Evolutionary conservation across 1,140 invertebrate species (phyloP).

Genomic region (Cotesia chilonis): DNA sequence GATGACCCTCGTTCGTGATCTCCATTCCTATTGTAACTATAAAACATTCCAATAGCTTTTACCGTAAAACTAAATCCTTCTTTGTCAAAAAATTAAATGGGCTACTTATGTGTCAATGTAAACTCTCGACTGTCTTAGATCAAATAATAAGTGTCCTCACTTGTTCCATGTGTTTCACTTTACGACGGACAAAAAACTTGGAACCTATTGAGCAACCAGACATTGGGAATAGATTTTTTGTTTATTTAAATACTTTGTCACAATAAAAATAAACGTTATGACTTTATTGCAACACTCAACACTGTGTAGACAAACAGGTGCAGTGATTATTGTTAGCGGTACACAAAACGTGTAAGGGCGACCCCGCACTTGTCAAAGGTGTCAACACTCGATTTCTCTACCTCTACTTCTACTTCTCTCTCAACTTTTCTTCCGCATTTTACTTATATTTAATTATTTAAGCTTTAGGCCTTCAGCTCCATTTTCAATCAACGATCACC

Average conservation of each 20-base stretch:
- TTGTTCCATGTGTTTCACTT: no score
- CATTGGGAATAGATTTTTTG: neutral
- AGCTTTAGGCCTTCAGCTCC: neutral
- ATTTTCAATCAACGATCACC: neutral
- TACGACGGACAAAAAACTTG: neutral
- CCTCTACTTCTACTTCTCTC: conserved; percentile 18
- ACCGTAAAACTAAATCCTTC: neutral
- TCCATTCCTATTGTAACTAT: conserved; percentile 20
- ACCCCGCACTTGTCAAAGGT: conserved; percentile 38
- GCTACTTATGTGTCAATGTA: neutral
- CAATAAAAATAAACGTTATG: neutral
- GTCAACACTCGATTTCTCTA: conserved; percentile 39
- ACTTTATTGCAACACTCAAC: conserved; percentile 14
- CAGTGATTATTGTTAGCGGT: conserved; percentile 4
- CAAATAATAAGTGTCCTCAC: no score
- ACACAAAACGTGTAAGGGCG: conserved; percentile 28
- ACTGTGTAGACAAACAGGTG: conserved; percentile 6
- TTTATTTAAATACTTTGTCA: neutral
- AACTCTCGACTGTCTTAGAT: no score
- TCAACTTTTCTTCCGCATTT: conserved; percentile 19
- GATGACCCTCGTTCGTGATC: conserved; percentile 6
- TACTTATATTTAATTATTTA: neutral
- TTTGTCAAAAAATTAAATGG: neutral
- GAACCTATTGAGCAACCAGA: neutral
- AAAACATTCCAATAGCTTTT: conserved; percentile 22